These are phyloP conservation scores for Heterotis niloticus DNA, from an alignment of 2,113 vertebrate genomes.

Conservation along the genomic window DNA sequence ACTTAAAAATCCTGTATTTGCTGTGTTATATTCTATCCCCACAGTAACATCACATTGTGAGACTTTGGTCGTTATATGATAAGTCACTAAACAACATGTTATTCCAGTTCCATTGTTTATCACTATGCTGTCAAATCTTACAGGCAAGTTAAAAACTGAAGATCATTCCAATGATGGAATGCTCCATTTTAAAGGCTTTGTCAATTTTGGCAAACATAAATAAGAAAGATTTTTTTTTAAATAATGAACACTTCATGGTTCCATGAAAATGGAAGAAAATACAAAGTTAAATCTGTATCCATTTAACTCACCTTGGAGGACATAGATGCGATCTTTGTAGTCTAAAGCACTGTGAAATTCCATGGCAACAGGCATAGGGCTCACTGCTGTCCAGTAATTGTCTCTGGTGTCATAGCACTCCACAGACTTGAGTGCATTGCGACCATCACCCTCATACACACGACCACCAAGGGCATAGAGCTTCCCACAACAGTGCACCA, in stretches of 20 bases:
- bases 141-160: no score
- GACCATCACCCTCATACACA: constrained; percentile 92
- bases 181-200: no score
- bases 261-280: neutral
- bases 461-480: constrained; percentile 90
- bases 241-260: neutral
- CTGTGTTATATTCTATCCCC: no score
- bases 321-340: constrained; percentile 91
- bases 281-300: neutral
- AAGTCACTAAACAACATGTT: no score
- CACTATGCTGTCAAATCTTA: no score
- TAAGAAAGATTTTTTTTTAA: no score
- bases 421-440: constrained; percentile 94
- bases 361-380: constrained; percentile 94
- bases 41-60: no score
- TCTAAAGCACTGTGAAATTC: constrained; percentile 95
- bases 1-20: no score
- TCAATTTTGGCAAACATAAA: no score
- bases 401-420: constrained; percentile 93
- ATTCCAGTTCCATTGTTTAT: no score
- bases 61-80: no score
- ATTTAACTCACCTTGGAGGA: constrained; percentile 82
- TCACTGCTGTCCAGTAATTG: constrained; percentile 91
- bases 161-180: no score
- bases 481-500: constrained; percentile 88